A percentile compares a stretch with the other conserved stretches of the same genome.
Evolutionary conservation across 2,888 invertebrate species (phyloP).

Genomic region (Fragum sueziense): DNA sequence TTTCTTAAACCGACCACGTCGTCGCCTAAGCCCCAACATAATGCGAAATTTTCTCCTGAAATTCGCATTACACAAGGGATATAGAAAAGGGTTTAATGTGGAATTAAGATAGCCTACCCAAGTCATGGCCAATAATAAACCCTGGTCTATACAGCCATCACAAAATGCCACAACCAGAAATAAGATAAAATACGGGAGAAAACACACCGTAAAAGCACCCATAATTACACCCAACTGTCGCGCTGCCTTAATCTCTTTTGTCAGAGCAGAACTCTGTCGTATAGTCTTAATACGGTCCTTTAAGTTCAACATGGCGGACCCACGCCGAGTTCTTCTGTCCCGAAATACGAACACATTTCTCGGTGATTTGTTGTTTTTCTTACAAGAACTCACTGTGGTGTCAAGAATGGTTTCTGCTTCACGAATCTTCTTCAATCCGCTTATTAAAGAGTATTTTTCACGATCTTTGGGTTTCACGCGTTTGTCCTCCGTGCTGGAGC

Average conservation of each 20-base stretch:
- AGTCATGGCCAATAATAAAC: slow-evolving; percentile 82
- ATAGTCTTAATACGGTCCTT: slow-evolving; percentile 71
- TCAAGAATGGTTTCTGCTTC: slow-evolving; percentile 69
- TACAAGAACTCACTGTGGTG: slow-evolving; percentile 63
- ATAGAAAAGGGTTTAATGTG: slow-evolving; percentile 84
- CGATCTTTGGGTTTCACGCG: slow-evolving; percentile 49
- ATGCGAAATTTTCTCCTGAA: slow-evolving; percentile 82
- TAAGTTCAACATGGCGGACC: slow-evolving; percentile 65
- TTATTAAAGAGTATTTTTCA: slow-evolving; percentile 66
- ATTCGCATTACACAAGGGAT: slow-evolving; percentile 84
- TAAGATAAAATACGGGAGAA: slow-evolving; percentile 85
- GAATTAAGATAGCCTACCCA: slow-evolving; percentile 85
- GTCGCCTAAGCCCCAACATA: slow-evolving; percentile 70
- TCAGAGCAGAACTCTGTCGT: slow-evolving; percentile 76
- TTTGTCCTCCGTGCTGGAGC: slow-evolving; percentile 61
- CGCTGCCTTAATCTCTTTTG: slow-evolving; percentile 84
- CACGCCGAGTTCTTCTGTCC: slow-evolving; percentile 65
- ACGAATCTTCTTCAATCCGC: slow-evolving; percentile 65
- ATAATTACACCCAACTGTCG: slow-evolving; percentile 85
- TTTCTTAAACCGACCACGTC: slow-evolving; percentile 47
- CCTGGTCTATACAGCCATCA: slow-evolving; percentile 82
- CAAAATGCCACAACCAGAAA: slow-evolving; percentile 85
- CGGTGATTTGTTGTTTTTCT: slow-evolving; percentile 31
- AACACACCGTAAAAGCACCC: slow-evolving; percentile 85
- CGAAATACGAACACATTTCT: slow-evolving; percentile 63